Evolutionary conservation across 2,888 invertebrate genomes (phyloP), one percentile per base, ranked within the genome.

Genomic region (Nemoura dubitans): DNA sequence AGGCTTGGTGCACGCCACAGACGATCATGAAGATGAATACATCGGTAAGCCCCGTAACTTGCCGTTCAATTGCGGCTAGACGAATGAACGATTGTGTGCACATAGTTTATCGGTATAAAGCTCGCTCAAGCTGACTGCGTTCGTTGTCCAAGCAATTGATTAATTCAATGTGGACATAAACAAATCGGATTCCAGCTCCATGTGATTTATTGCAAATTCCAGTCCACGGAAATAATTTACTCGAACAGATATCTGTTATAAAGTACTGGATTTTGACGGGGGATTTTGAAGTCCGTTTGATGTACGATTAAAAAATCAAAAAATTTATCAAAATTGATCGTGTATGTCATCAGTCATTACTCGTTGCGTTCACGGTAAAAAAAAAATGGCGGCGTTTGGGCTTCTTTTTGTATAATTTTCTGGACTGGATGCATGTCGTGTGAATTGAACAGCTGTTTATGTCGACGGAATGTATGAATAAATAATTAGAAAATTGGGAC

Each of bases 81-180:
- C 14, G 59, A 36, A 36, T 59, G 59, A 59, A 59, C 59, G 59
- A 59, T 21, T 59, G 59, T 59, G 59, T 36, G 3, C 36, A 36
- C 3, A 59, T 59, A 59, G 59, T 10, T 59, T 59, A 59, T 59
- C 14, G 59, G 59, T 21, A 59, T 21, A 59, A 59, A 21, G 1
- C 2, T 59, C 59, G 10, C 16, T 21, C 59, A 21, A 59, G 59
- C 59, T 59, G 16, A 2, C 3, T 21, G 59, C 59, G 14, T 59
- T 59, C 14, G 6, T 1, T 16, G 59, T 10, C 59, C 14, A 59
- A 7, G 14, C 59, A 59, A 59, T 10, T 59, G 59, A 59, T 59
- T 59, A 59, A 59, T 59, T 59, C 59, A 59, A 59, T 59, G 59
- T 59, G 21, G 59, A 59, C 59, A 59, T 59, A 59, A 59, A 59